Conservation (phyloP, 2,113 vertebrate species). For the Lamprotornis superbus region DNA sequence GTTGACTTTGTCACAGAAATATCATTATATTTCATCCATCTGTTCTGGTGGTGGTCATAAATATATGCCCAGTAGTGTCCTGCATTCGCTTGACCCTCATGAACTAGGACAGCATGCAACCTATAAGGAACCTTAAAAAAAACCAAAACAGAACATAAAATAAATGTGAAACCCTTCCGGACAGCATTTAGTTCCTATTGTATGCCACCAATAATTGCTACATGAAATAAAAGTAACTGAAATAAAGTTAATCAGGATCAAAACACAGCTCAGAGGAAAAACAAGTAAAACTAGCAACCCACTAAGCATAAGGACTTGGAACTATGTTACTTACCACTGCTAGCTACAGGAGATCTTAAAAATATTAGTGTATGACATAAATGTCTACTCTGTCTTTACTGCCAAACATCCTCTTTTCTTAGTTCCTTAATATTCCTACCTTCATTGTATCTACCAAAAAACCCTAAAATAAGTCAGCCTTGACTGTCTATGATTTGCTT, state of each 20-base stretch:
- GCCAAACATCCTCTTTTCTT: neutral
- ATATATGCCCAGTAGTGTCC: constrained; percentile 99
- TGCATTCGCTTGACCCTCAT: constrained; percentile 96
- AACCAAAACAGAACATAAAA: neutral
- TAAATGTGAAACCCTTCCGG: neutral
- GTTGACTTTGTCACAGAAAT: constrained; percentile 96
- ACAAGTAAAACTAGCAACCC: neutral
- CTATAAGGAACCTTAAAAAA: constrained; percentile 90
- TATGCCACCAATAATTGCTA: neutral
- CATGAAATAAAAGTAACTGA: neutral
- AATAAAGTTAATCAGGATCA: neutral
- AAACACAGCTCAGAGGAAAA: neutral
- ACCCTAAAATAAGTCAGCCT: neutral
- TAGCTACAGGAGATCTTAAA: neutral
- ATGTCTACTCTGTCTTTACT: neutral
- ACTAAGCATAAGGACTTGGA: neutral
- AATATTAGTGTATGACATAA: neutral
- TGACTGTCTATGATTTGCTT: neutral
- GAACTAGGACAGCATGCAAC: constrained; percentile 95
- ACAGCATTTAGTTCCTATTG: neutral
- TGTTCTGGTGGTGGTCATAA: constrained; percentile 88
- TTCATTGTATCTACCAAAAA: neutral
- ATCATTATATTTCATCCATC: constrained; percentile 99
- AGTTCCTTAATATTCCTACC: neutral
- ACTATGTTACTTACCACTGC: neutral